Evolutionary conservation across 2,888 invertebrate genomes (phyloP), one percentile per base, ranked within the genome.

Genomic region (Acrobasis suavella): DNA sequence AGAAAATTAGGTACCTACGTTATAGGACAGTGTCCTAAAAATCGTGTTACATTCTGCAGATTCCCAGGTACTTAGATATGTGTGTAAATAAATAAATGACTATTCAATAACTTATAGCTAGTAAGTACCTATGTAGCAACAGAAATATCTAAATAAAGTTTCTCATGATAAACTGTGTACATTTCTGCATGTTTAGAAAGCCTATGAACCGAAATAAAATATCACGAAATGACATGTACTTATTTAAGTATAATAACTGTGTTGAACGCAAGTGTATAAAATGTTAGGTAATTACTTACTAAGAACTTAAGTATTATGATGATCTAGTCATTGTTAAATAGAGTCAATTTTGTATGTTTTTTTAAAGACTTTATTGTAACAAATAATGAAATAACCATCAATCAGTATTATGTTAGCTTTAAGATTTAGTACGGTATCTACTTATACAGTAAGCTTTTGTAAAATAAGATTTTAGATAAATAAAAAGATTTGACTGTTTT

Each of bases 301-400:
- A 51, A 38, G 15, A 56, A 22, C 58, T 50, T 63, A 63, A 60
- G 61, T 63, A 58, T 62, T 63, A 63, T 63, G 55, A 59, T 63
- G 55, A 63, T 66, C 66, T 66, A 66, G 66, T 66, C 66, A 66
- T 58, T 65, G 51, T 9, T 55, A 32, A 32, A 37, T 61, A 50
- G 52, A 60, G 37, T 16, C 15, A 60, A 56, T 8, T 58, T 59
- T 58, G 51, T 42, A 56, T 42, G 42, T 42, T 17, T 56, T 46
- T 42, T 32, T 0, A 14, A 42, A 9, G 54, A 42, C 22, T n/a
- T 42, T 32, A 32, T 32, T 32, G 32, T 32, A 6, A 32, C 32
- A 55, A 6, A 14, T n/a, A n/a, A n/a, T n/a, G n/a, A n/a, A n/a
- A n/a, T 17, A 42, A 42, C 42, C 42, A 56, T 62, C 62, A 51